Conservation (phyloP, 1,140 invertebrate genomes). For the Drosophila kohkoa region DNA sequence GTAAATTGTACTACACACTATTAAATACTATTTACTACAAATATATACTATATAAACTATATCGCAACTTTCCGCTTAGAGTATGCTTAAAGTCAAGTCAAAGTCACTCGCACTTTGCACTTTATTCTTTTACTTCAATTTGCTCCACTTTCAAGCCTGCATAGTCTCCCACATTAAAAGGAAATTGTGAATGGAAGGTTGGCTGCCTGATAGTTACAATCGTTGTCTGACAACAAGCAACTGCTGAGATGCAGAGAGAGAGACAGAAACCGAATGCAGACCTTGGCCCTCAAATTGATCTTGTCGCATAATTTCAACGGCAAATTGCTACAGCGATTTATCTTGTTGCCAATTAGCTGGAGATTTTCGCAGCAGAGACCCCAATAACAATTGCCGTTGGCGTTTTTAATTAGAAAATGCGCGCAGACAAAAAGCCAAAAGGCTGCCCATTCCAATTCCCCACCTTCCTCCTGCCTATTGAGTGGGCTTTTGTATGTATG, state of each 20-base stretch:
- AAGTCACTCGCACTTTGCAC: too few relatives aligned
- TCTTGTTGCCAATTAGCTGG: constrained; percentile 79
- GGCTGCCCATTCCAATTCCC: background rate
- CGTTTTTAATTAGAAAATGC: constrained; percentile 79
- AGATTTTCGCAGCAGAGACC: constrained; percentile 24
- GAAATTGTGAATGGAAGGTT: too few relatives aligned
- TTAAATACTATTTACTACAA: too few relatives aligned
- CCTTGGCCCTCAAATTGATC: constrained; percentile 79
- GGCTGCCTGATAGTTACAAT: background rate
- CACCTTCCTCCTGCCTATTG: background rate
- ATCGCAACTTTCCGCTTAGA: too few relatives aligned
- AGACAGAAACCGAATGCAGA: constrained; percentile 42
- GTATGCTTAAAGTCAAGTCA: too few relatives aligned
- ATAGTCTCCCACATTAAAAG: too few relatives aligned
- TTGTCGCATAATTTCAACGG: constrained; percentile 75
- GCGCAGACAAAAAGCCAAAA: constrained; percentile 24
- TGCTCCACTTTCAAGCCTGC: too few relatives aligned
- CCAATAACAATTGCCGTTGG: constrained; percentile 76
- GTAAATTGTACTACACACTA: too few relatives aligned
- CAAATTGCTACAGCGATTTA: constrained; percentile 78
- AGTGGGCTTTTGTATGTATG: constrained; percentile 7
- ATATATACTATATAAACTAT: too few relatives aligned
- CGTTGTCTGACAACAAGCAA: background rate
- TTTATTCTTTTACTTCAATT: too few relatives aligned
- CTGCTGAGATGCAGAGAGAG: constrained; percentile 2